Evolutionary conservation across 1,140 invertebrate species (phyloP), one percentile per base, ranked within the genome.

Genomic region (Hycleus cichorii): DNA sequence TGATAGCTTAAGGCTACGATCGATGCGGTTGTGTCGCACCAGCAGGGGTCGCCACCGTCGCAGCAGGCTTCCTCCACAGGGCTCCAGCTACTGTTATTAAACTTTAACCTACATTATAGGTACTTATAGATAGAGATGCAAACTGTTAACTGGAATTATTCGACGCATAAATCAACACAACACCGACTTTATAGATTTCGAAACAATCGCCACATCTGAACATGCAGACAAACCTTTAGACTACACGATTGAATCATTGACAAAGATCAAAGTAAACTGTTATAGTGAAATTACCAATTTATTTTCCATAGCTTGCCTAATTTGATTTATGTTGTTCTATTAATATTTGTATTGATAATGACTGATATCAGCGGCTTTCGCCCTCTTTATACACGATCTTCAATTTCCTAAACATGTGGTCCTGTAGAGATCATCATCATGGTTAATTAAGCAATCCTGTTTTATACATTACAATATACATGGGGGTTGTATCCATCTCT

Each of bases 371-470:
- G 44, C 44, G 42, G 27, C 51, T 42, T n/a, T 53, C 51, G 40
- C 51, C 51, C 32, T 7, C 4, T 32, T 32, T 32, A 7, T 18
- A 1, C 1, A 5, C 7, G 32, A 32, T 32, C 32, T 32, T 32
- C 32, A 32, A 32, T 32, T 32, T 32, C 32, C 32, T 7, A 53
- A 45, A 42, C 51, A 53, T 53, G 51, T 53, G 51, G 51, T 53
- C 51, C 57, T 48, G 49, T 40, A 44, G 52, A 61, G 59, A 66
- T 69, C 67, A 72, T 72, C 67, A 32, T 69, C 68, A 72, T 66
- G 70, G 64, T 72, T 72, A 72, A 72, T 72, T 72, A 70, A 53
- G 61, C 66, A 66, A 69, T 69, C 32, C 32, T 32, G 32, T 32
- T 32, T 32, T 32, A 32, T 32, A 32, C 32, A 32, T 32, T 3